These are phyloP conservation scores for Thymelicus acteon DNA, from an alignment of 2,888 invertebrate genomes.

Conservation along the genomic window DNA sequence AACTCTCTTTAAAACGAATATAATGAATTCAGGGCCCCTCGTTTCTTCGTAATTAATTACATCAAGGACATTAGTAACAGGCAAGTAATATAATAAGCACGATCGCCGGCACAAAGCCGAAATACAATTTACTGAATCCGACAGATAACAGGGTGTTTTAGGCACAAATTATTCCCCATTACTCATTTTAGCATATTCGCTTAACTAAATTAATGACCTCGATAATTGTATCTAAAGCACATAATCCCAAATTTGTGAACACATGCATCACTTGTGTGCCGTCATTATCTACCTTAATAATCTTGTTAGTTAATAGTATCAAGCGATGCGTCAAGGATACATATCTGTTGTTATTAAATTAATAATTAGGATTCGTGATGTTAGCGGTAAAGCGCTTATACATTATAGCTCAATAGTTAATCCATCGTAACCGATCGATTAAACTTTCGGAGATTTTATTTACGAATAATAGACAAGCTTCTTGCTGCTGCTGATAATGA, in stretches of 20 bases:
- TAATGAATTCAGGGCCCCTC: too few species aligned
- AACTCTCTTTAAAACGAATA: too few species aligned
- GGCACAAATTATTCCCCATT: constrained; percentile 2
- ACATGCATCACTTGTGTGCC: background rate
- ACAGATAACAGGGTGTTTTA: background rate
- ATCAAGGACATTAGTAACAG: too few species aligned
- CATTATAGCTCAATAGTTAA: too few species aligned
- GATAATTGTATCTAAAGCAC: constrained; percentile 10
- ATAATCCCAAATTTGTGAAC: constrained; percentile 2
- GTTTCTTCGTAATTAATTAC: too few species aligned
- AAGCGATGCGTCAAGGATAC: background rate
- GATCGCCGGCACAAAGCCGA: background rate
- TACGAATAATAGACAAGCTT: too few species aligned
- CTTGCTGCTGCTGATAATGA: too few species aligned
- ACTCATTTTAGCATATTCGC: constrained; percentile 24
- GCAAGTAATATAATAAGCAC: background rate
- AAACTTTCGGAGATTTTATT: too few species aligned
- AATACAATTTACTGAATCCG: background rate
- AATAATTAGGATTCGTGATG: background rate
- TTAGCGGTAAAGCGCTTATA: too few species aligned
- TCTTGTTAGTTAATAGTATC: constrained; percentile 13
- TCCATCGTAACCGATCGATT: too few species aligned
- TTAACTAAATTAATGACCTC: constrained; percentile 16
- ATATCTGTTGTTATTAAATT: constrained; percentile 1
- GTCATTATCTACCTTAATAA: constrained; percentile 1